phyloP scores from a whole-genome alignment of 37 sponge, comb jelly and placozoan genomes.

The Lycopodina hypogea region DNA sequence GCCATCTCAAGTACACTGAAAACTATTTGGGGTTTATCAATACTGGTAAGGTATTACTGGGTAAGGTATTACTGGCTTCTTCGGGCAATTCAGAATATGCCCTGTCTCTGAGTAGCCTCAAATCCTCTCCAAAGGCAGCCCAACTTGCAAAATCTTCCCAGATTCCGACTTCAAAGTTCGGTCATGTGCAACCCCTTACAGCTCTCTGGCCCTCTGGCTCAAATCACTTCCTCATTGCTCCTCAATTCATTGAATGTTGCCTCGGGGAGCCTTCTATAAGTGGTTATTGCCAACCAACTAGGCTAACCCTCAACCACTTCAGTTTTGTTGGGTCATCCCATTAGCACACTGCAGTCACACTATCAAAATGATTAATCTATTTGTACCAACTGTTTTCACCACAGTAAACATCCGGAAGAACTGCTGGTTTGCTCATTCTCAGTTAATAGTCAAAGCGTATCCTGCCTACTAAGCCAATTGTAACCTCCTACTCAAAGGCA shows the following conservation, averaged over 20 bases:
- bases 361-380: no score
- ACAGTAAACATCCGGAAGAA: not conserved
- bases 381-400: slow-evolving; percentile 31
- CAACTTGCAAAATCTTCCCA: slow-evolving; percentile 8
- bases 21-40: slow-evolving; percentile 31
- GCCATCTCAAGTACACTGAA: slow-evolving; percentile 38
- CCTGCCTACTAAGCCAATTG: not conserved
- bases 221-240: no score
- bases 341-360: no score
- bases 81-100: slow-evolving; percentile 25
- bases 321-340: no score
- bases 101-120: slow-evolving; percentile 26
- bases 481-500: no score
- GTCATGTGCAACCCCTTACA: slow-evolving; percentile 23
- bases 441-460: not conserved
- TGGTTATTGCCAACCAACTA: slow-evolving; percentile 16
- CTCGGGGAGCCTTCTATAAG: slow-evolving; percentile 17
- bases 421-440: no score
- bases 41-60: slow-evolving; percentile 20
- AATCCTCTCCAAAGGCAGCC: slow-evolving; percentile 42
- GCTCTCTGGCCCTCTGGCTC: slow-evolving; percentile 12
- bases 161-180: slow-evolving; percentile 33
- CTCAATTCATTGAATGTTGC: no score
- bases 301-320: no score
- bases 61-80: slow-evolving; percentile 17